Percentiles rank a stretch among this genome's conserved stretches.
These are phyloP conservation scores for Pipa parva DNA, from an alignment of 2,113 vertebrate species.

Conservation along the genomic window DNA sequence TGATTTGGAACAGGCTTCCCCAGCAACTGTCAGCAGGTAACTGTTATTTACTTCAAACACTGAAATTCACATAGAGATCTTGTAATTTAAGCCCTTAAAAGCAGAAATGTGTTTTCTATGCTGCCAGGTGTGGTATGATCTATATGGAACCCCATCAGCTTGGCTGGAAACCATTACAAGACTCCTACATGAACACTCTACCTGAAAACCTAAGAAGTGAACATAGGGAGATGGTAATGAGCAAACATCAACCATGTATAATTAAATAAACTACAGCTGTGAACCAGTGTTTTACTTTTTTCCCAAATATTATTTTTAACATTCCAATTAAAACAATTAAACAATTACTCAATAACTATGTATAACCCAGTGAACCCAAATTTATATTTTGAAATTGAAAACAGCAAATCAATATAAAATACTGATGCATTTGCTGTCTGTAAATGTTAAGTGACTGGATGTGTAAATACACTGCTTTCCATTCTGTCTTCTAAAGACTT, in stretches of 20 bases:
- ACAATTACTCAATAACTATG: too few species aligned
- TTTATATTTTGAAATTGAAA: too few species aligned
- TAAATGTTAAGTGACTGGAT: too few species aligned
- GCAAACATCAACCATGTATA: background rate
- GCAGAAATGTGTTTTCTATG: conserved; percentile 27
- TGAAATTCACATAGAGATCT: background rate
- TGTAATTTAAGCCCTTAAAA: background rate
- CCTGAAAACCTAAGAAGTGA: conserved; percentile 65
- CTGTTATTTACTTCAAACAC: conserved; percentile 3
- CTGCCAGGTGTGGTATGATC: conserved; percentile 87
- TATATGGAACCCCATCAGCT: conserved; percentile 90
- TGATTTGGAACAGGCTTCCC: conserved; percentile 87
- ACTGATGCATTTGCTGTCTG: too few species aligned
- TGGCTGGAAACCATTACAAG: conserved; percentile 83
- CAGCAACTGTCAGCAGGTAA: conserved; percentile 91
- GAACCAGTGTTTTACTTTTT: too few species aligned
- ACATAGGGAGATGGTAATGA: conserved; percentile 73
- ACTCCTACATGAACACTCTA: conserved; percentile 82
- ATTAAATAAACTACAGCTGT: background rate
- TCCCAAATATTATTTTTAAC: too few species aligned
- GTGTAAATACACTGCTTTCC: too few species aligned
- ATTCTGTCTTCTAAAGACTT: too few species aligned
- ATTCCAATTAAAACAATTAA: too few species aligned
- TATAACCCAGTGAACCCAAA: too few species aligned
- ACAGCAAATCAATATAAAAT: too few species aligned